phyloP scores from a whole-genome alignment of 2,113 vertebrate genomes.

The Mus pahari region DNA sequence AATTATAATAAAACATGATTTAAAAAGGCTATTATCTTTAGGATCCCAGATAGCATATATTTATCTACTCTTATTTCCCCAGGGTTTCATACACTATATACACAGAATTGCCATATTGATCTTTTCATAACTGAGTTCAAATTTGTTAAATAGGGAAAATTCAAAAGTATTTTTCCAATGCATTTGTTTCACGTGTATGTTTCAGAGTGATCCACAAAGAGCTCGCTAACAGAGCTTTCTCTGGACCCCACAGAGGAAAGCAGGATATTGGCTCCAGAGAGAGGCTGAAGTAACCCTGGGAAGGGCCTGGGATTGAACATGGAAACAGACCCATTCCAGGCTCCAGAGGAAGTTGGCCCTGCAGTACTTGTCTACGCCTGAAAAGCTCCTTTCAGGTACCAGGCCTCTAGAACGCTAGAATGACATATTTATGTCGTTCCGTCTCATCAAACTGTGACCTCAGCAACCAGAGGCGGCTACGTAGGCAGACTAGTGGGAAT shows the following conservation, averaged over 20 bases:
- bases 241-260: background rate
- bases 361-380: too few species aligned
- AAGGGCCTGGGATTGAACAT: too few species aligned
- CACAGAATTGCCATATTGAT: background rate
- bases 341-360: too few species aligned
- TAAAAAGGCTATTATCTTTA: slow-evolving; percentile 17
- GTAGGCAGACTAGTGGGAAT: too few species aligned
- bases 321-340: too few species aligned
- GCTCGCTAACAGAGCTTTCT: background rate
- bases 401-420: too few species aligned
- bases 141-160: background rate
- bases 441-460: too few species aligned
- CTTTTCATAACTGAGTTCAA: background rate
- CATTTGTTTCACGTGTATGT: background rate
- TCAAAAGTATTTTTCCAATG: background rate
- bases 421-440: too few species aligned
- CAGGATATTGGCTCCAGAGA: background rate
- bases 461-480: too few species aligned
- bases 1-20: slow-evolving; percentile 8
- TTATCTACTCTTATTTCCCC: background rate
- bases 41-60: background rate
- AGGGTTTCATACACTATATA: background rate
- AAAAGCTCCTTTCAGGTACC: too few species aligned
- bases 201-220: background rate
- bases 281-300: too few species aligned